Base-by-base conservation (phyloP, 2,797 vertebrate genomes). In the Oophaga sylvatica region DNA sequence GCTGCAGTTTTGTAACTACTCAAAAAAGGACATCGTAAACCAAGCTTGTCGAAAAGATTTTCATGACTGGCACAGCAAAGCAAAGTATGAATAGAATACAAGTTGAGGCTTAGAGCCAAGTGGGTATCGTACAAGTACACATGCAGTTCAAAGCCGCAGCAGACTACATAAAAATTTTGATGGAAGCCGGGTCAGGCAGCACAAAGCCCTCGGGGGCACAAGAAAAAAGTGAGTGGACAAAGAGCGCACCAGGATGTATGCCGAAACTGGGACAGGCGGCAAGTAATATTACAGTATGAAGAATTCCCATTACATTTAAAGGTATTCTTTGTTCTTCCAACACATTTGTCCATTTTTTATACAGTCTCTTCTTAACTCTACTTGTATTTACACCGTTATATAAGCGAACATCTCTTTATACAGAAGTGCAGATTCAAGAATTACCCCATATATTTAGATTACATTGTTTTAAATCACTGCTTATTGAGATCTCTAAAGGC, bases 1-100 rank as follows among this genome's bases (percentile, higher is more conserved):
- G 31, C 31, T 41, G 82, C 71, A 60, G 16, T 75, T 45, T 76
- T 76, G 11, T 83, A 73, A 76, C 70, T 45, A 16, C 57, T 19
- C 19, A 59, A 73, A 62, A 62, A 76, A 62, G n/a, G 4, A n/a
- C 68, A 75, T 31, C 53, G 41, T 26, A 62, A 29, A 62, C 83
- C 57, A 48, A 63, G 62, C 22, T 41, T 62, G 22, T 12, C 26
- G n/a, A 85, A 77, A 85, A 77, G 60, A 53, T 65, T 85, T 85
- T 76, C 60, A 65, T 78, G 73, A 56, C 73, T 77, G 71, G 83
- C 83, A 85, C 83, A 85, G 73, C 83, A n/a, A 63, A 85, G 83
- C 45, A 78, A 22, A 53, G 59, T 35, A 78, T 85, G 71, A 85
- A 85, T 77, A 77, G 83, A 76, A 65, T 85, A 85, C 83, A 85